Percentiles rank a stretch among this genome's conserved stretches.
Evolutionary conservation across 2,113 vertebrate genomes (phyloP).

Genomic region (Tapirus terrestris): DNA sequence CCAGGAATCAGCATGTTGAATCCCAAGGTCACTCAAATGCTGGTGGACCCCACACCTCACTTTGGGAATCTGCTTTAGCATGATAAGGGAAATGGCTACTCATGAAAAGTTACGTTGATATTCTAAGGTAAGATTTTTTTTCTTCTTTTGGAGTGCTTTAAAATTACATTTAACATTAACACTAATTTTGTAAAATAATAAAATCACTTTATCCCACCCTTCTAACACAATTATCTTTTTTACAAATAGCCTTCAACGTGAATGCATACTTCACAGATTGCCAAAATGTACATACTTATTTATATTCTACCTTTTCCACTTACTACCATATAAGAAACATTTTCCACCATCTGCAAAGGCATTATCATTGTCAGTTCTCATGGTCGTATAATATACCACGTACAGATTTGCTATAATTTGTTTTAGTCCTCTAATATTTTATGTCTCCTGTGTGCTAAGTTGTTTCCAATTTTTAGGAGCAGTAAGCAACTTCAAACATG

Average conservation of each 20-base stretch:
- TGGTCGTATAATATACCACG: neutral
- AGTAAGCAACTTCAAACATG: neutral
- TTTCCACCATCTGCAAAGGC: neutral
- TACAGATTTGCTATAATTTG: neutral
- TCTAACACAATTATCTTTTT: neutral
- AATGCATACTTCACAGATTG: neutral
- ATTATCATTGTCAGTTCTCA: neutral
- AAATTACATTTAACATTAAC: slow-evolving; percentile 20
- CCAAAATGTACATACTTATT: neutral
- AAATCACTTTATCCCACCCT: neutral
- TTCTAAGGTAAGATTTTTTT: neutral
- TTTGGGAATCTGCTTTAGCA: neutral
- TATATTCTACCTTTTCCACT: neutral
- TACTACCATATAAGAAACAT: neutral
- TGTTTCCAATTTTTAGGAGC: slow-evolving; percentile 23
- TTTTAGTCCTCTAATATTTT: neutral
- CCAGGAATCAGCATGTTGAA: neutral
- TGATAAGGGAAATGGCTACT: neutral
- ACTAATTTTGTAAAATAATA: slow-evolving; percentile 26
- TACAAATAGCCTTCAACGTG: neutral
- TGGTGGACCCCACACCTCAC: neutral
- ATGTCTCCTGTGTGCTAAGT: neutral
- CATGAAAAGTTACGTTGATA: neutral
- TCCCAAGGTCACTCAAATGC: neutral
- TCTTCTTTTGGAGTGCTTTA: slow-evolving; percentile 24